These are phyloP conservation scores for Dicrostonyx torquatus DNA, from an alignment of 2,797 vertebrate species.

Conservation along the genomic window DNA sequence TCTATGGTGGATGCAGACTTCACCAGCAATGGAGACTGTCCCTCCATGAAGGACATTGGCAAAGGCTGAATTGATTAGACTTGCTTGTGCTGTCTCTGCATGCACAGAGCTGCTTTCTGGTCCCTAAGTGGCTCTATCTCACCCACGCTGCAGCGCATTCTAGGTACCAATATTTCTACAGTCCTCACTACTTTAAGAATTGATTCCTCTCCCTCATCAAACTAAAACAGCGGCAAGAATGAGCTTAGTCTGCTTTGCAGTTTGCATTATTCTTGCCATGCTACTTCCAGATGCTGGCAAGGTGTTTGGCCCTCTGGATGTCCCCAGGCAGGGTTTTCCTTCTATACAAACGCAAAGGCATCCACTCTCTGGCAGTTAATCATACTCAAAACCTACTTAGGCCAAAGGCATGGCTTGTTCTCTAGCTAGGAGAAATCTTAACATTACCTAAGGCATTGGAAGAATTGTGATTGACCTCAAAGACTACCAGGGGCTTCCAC, in stretches of 20 bases:
- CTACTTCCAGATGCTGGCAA: neutral
- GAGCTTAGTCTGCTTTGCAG: neutral
- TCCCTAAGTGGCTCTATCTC: neutral
- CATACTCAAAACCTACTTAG: neutral
- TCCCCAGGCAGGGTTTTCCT: neutral
- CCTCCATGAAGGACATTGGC: neutral
- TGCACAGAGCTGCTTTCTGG: rapidly evolving
- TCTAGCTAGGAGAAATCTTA: slow-evolving; percentile 27
- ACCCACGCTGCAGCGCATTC: rapidly evolving
- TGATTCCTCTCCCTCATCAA: neutral
- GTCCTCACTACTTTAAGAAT: neutral
- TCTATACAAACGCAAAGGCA: neutral
- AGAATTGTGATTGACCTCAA: slow-evolving; percentile 45
- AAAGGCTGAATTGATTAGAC: neutral
- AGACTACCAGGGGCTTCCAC: slow-evolving; percentile 9
- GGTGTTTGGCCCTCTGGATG: neutral
- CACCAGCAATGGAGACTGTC: neutral
- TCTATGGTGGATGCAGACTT: neutral
- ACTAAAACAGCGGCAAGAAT: neutral
- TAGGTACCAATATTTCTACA: neutral
- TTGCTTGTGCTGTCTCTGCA: neutral
- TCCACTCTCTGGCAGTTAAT: neutral
- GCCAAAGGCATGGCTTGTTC: neutral
- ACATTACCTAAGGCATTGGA: neutral
- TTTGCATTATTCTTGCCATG: neutral